Conservation (phyloP, 2,113 vertebrate genomes). For the Rhinolophus ferrumequinum region DNA sequence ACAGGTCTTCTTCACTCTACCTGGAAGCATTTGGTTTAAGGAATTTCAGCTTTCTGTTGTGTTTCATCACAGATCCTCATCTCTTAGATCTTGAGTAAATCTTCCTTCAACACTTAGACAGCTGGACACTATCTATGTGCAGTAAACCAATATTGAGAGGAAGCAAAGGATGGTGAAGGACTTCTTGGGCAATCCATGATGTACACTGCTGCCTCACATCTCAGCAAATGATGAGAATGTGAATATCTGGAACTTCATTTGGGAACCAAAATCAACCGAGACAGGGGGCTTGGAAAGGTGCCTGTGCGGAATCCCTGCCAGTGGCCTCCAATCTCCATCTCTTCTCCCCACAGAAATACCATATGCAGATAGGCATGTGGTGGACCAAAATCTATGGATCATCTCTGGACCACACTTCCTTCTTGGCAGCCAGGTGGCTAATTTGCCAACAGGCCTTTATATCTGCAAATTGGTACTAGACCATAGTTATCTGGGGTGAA, state of each 20-base stretch:
- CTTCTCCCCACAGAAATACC: accelerated
- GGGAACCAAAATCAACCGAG: neutral
- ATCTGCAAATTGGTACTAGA: neutral
- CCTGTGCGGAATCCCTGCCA: accelerated
- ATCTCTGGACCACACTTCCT: neutral
- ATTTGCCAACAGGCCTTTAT: neutral
- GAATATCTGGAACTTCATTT: neutral
- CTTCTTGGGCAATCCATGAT: too few relatives aligned
- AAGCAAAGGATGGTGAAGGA: neutral
- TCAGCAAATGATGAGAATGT: neutral
- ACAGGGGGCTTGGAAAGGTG: neutral
- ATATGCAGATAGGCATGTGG: too few relatives aligned
- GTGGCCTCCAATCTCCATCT: neutral
- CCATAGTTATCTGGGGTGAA: neutral
- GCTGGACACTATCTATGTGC: accelerated
- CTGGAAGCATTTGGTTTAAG: neutral
- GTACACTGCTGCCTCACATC: neutral
- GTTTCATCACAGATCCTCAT: neutral
- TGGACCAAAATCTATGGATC: neutral
- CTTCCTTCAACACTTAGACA: neutral
- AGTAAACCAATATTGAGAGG: accelerated
- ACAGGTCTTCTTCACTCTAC: neutral
- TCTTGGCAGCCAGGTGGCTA: neutral
- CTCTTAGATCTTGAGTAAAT: neutral
- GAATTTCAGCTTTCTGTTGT: neutral